Base-by-base conservation (phyloP, 2,797 vertebrate species). In the Aplochiton taeniatus region DNA sequence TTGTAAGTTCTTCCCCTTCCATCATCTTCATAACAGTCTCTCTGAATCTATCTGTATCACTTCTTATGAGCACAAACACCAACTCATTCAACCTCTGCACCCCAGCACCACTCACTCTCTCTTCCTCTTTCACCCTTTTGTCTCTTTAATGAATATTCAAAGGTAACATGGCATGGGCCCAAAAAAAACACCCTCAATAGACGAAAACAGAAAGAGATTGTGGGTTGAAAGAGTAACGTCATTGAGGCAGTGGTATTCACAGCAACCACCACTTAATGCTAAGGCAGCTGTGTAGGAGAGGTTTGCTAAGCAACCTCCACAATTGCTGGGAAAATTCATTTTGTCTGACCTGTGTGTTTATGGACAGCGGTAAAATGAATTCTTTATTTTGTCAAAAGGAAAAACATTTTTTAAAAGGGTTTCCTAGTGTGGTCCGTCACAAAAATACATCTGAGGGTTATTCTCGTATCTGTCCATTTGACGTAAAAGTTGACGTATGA, bases 101-200 rank as follows among this genome's bases (percentile, higher is more conserved):
- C 65, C 71, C 67, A 9, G 50, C 79, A 58, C 17, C 51, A 58
- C 31, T 31, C 31, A 31, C 31, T 31, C 31, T 31, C 31, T 31
- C 31, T 31, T 31, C 31, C 31, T 31, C 31, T 31, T 31, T 31
- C 31, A 11, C 52, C 8, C 8, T 13, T 4, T 4, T 60, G 61
- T 47, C 66, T 18, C 20, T 75, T 70, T 76, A 69, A 83, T 79
- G 77, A 84, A 85, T 85, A 86, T 83, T 77, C 78, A 88, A 69
- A 49, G 69, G 70, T 69, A 59, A 67, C 61, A 6, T 16, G 55
- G 56, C 61, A 6, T 16, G 55, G 56, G 66, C 63, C 66, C n/a
- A n/a, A n/a, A 17, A 49, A 61, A 56, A 8, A 44, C 62, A 74
- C 20, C 42, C 46, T 63, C 3, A 44, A 12, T 11, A 46, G 61